Conservation (phyloP, 1,140 invertebrate species). For the Monomorium pharaonis region DNA sequence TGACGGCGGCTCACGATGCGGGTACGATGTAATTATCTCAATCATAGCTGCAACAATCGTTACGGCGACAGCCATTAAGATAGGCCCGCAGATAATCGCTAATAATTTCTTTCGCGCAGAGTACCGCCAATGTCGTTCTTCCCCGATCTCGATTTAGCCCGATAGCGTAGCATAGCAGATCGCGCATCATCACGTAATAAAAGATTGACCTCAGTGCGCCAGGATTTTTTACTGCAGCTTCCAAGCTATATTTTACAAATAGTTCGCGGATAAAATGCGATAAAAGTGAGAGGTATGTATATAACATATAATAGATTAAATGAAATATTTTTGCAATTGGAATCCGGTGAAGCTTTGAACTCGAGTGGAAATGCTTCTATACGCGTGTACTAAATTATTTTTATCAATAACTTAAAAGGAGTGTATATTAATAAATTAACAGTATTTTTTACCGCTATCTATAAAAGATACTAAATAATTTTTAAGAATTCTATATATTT, state of each 20-base stretch:
- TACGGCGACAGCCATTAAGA: slow-evolving; percentile 34
- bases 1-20: slow-evolving; percentile 30
- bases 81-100: slow-evolving; percentile 43
- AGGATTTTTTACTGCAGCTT: not conserved
- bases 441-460: too few relatives aligned
- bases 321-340: not conserved
- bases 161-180: not conserved
- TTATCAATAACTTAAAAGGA: not conserved
- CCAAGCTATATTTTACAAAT: not conserved
- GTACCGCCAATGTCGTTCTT: not conserved
- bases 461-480: not conserved
- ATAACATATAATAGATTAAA: not conserved
- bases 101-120: slow-evolving; percentile 43
- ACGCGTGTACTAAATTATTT: not conserved
- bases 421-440: not conserved
- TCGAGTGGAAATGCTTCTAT: not conserved
- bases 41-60: slow-evolving; percentile 55
- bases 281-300: not conserved
- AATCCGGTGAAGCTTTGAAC: not conserved
- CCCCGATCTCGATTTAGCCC: not conserved
- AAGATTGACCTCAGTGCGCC: not conserved
- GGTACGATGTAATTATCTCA: slow-evolving; percentile 52
- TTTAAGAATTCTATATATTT: not conserved
- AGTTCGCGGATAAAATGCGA: not conserved
- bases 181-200: slow-evolving; percentile 20